phyloP scores from a whole-genome alignment of 1,140 invertebrate species.

The Agrypnia vestita region DNA sequence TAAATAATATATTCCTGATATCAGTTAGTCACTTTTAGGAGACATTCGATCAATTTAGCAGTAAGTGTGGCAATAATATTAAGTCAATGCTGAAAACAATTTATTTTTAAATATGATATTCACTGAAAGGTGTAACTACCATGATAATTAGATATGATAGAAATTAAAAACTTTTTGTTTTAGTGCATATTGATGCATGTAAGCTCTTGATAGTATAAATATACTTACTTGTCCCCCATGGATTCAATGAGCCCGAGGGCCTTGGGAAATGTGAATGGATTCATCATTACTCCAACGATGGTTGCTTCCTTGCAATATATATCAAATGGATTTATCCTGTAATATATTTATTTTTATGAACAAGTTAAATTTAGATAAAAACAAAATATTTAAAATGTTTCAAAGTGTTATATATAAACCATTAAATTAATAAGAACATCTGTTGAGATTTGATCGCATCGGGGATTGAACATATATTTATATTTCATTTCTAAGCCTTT shows the following conservation, averaged over 20 bases:
- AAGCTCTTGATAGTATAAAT: no score
- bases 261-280: slow-evolving; percentile 79
- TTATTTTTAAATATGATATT: no score
- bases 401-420: no score
- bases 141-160: background rate
- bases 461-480: no score
- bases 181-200: background rate
- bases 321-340: slow-evolving; percentile 75
- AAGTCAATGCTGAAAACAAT: background rate
- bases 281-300: slow-evolving; percentile 78
- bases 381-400: no score
- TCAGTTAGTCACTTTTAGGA: no score
- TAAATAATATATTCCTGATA: no score
- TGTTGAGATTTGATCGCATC: no score
- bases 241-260: slow-evolving; percentile 76
- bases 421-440: no score
- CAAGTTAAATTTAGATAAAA: no score
- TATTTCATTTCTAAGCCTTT: no score
- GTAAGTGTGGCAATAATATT: background rate
- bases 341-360: slow-evolving; percentile 60
- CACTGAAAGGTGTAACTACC: no score
- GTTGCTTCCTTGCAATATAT: slow-evolving; percentile 79
- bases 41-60: background rate
- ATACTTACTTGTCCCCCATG: slow-evolving; percentile 74
- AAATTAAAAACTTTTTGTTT: slow-evolving; percentile 2